Conservation (phyloP, 2,888 invertebrate genomes). For the Volucella inflata region DNA sequence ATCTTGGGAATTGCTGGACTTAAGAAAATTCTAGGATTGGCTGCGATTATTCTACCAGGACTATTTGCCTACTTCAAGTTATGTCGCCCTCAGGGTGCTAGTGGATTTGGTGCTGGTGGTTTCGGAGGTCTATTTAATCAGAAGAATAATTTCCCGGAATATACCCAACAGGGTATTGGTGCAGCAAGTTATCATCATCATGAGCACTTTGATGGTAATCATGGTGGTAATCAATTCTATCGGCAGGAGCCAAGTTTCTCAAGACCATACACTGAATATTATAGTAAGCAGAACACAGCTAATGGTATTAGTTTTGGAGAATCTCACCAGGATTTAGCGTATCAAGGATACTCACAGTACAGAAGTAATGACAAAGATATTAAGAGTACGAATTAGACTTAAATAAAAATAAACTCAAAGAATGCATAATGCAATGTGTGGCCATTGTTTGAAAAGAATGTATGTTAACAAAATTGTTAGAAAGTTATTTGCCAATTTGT, state of each 20-base stretch:
- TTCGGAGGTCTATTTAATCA: slow-evolving; percentile 80
- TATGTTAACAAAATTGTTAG: slow-evolving; percentile 23
- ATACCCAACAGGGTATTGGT: slow-evolving; percentile 90
- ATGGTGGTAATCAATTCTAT: slow-evolving; percentile 79
- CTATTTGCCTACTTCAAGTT: slow-evolving; percentile 93
- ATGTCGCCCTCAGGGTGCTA: slow-evolving; percentile 89
- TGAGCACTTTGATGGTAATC: slow-evolving; percentile 81
- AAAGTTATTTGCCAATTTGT: slow-evolving; percentile 3
- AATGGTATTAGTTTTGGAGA: slow-evolving; percentile 87
- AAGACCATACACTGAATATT: slow-evolving; percentile 83
- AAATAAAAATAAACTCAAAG: background rate
- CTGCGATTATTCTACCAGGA: slow-evolving; percentile 91
- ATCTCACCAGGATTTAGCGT: slow-evolving; percentile 88
- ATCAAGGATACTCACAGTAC: slow-evolving; percentile 89
- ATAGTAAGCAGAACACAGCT: slow-evolving; percentile 83
- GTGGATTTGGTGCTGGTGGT: slow-evolving; percentile 82
- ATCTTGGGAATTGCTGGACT: slow-evolving; percentile 93
- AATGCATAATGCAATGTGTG: slow-evolving; percentile 23
- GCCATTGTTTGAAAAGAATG: slow-evolving; percentile 59
- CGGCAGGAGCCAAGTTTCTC: slow-evolving; percentile 81
- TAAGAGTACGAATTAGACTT: slow-evolving; percentile 76
- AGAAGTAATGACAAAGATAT: slow-evolving; percentile 85
- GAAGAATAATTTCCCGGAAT: slow-evolving; percentile 85
- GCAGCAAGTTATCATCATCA: slow-evolving; percentile 86
- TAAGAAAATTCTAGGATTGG: slow-evolving; percentile 92